Conservation (phyloP, 2,797 vertebrate species). For the Oryzias sinensis region DNA sequence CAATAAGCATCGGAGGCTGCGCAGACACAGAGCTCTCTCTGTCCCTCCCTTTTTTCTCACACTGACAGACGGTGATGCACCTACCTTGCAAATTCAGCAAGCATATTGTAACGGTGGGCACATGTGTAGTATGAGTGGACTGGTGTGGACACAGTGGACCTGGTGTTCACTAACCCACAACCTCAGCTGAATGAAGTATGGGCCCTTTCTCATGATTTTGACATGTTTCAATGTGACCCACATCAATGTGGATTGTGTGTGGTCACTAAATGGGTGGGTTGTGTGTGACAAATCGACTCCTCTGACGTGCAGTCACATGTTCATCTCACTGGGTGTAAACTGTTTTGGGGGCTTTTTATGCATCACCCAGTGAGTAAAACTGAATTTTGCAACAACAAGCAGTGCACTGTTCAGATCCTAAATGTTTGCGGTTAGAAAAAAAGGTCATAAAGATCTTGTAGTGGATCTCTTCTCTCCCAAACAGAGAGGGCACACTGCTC, state of each 20-base stretch:
- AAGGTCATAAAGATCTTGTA: neutral
- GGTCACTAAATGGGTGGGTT: neutral
- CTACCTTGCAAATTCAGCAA: conserved; percentile 8
- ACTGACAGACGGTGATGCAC: neutral
- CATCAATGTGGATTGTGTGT: neutral
- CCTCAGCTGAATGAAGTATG: neutral
- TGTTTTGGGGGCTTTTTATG: neutral
- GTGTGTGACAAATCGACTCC: conserved; percentile 1
- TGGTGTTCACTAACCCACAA: conserved; percentile 8
- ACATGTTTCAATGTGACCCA: conserved; percentile 11
- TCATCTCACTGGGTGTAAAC: neutral
- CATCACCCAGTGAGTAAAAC: neutral
- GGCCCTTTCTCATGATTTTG: conserved; percentile 7
- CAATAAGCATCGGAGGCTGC: conserved; percentile 50
- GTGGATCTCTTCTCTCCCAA: neutral
- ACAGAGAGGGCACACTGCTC: neutral
- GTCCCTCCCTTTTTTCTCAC: neutral
- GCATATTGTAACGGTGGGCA: neutral
- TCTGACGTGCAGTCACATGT: neutral
- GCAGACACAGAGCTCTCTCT: conserved; percentile 18
- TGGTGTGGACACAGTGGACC: conserved; percentile 7
- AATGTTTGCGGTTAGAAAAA: conserved; percentile 11
- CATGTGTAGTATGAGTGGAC: conserved; percentile 5
- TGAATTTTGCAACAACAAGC: neutral
- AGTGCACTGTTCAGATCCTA: neutral